Evolutionary conservation across 2,113 vertebrate genomes (phyloP), one percentile per base, ranked within the genome.

Genomic region (Mastomys coucha): DNA sequence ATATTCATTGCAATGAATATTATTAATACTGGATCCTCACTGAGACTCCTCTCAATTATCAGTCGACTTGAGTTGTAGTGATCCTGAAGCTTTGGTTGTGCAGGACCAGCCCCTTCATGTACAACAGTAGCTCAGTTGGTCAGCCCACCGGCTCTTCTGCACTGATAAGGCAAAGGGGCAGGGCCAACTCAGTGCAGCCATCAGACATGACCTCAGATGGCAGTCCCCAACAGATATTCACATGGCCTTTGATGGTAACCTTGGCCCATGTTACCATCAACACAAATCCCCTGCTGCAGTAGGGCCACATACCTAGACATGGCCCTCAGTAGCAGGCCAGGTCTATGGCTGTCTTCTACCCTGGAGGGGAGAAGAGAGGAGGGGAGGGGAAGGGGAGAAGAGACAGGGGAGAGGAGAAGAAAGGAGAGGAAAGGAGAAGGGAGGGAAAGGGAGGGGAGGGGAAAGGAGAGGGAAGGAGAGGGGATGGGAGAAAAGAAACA

Each of bases 401-500:
- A 53, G 16, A 5, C 1, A 26, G 24, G 63, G 9, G 11, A 12
- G 65, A 10, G 1, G 24, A 31, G 24, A 28, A 2, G 9, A 60
- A 19, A 20, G 31, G 6, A 60, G 58, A 7, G 7, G 3, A 13
- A 9, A 2, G 10, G 60, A 24, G 24, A 8, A 12, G 26, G 11
- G 12, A 9, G 28, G 24, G 10, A 76, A 20, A 91, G 3, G 26
- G 5, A 19, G 24, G 1, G 4, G 31, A 53, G 16, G 1, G 9
- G 28, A 31, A 28, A 7, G 3, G 26, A 67, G 26, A 28, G 8
- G 9, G 22, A 6, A 22, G 31, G 20, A 60, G 58, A 22, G 6
- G 14, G 7, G 24, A 8, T 1, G 60, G 8, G 24, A 24, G 3
- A 10, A 28, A 5, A 22, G 3, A n/a, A n/a, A 5, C 24, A 20